phyloP scores from a whole-genome alignment of 2,797 vertebrate genomes.

The Mus minutoides region DNA sequence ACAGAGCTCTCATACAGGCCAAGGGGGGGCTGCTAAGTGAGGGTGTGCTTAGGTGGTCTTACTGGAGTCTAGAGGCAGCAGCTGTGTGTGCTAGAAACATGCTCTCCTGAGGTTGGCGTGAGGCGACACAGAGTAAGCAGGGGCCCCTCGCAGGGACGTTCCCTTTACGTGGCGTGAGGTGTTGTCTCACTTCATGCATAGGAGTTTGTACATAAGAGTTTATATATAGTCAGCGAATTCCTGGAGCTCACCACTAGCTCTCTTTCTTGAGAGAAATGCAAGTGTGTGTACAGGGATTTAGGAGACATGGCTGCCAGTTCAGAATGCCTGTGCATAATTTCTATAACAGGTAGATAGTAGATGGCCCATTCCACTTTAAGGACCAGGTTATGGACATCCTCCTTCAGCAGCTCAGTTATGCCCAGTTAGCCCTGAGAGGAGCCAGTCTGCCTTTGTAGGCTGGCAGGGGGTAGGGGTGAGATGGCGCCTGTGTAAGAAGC shows the following conservation, averaged over 20 bases:
- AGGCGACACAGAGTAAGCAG: neutral
- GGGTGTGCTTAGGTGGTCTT: neutral
- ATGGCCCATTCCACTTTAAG: constrained; percentile 25
- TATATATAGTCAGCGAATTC: constrained; percentile 13
- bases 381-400: neutral
- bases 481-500: neutral
- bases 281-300: neutral
- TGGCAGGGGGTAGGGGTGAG: neutral
- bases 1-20: neutral
- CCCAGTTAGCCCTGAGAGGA: neutral
- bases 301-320: neutral
- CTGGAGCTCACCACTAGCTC: neutral
- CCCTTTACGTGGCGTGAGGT: neutral
- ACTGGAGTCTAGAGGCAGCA: neutral
- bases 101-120: neutral
- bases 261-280: neutral
- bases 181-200: constrained; percentile 26
- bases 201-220: constrained; percentile 52
- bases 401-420: neutral
- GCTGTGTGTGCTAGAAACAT: neutral
- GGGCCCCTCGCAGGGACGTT: constrained; percentile 25
- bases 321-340: neutral
- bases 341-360: constrained; percentile 42
- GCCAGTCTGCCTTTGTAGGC: neutral
- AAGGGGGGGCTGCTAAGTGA: neutral